Evolutionary conservation across 2,113 vertebrate genomes (phyloP), one percentile per base, ranked within the genome.

Genomic region (Jacana jacana): DNA sequence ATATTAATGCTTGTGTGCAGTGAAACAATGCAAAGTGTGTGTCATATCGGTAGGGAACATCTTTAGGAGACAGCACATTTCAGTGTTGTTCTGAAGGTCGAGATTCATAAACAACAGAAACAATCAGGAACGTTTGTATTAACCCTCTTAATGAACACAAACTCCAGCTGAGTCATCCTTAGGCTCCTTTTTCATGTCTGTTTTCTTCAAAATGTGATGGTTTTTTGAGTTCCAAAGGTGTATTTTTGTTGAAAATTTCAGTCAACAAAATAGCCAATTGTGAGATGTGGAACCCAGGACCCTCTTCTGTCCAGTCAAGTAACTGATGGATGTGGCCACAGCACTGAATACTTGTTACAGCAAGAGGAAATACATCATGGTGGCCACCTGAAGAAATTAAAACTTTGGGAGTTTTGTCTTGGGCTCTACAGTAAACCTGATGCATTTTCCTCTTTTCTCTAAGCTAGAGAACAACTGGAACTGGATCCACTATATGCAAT

Each of bases 1-100:
- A 97, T 96, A 96, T 93, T 94, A 95, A 92, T 82, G 84, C 95
- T 93, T 97, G 91, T 63, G 94, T 95, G 95, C 94, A 80, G 90
- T 3, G 89, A 71, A 98, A 98, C 98, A 98, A 97, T 98, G 86
- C 95, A 64, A 69, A 97, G 90, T 12, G 81, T 42, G 80, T 97
- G 97, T 97, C 97, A 87, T 98, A 98, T 98, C 98, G 97, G 90
- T 39, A 65, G 96, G 97, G 98, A 96, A 98, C 98, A 98, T 98
- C 98, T 98, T 98, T 98, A 92, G 95, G 97, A 97, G 97, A 90
- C 94, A 91, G 78, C 91, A 95, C 86, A 77, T 98, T 97, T 95
- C 94, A 48, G 86, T 70, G 76, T 75, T 61, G 89, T 89, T 89
- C 52, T 24, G 88, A 97, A 97, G 97, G 96, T 96, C 66, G 83